Conservation (phyloP, 2,888 invertebrate genomes). For the Hirtodrosophila confusa region DNA sequence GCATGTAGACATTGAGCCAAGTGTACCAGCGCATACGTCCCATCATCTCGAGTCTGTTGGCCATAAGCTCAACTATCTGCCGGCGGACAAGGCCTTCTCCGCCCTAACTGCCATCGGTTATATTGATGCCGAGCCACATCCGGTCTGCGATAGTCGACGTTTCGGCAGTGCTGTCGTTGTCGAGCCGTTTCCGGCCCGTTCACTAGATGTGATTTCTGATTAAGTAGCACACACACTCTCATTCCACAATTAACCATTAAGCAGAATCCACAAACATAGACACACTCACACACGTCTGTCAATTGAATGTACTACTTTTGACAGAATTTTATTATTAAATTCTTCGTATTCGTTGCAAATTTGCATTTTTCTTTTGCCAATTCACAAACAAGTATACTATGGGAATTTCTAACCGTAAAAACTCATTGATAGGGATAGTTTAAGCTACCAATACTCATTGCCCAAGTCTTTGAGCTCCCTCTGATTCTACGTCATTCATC, state of each 20-base stretch:
- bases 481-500: too few species aligned
- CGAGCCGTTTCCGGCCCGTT: slow-evolving; percentile 14
- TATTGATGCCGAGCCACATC: slow-evolving; percentile 81
- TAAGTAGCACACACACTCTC: too few species aligned
- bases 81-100: slow-evolving; percentile 85
- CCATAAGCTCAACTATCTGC: slow-evolving; percentile 79
- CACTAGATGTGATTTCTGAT: too few species aligned
- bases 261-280: too few species aligned
- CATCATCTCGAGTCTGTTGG: slow-evolving; percentile 76
- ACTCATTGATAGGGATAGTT: too few species aligned
- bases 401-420: too few species aligned
- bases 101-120: slow-evolving; percentile 86
- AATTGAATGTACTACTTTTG: too few species aligned
- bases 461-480: too few species aligned
- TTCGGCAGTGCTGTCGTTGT: slow-evolving; percentile 83
- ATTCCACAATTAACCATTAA: too few species aligned
- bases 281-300: too few species aligned
- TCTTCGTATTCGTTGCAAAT: background rate
- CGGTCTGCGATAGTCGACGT: slow-evolving; percentile 84
- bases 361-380: background rate
- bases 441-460: too few species aligned
- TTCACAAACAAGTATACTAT: too few species aligned
- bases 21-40: slow-evolving; percentile 85
- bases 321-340: slow-evolving; percentile 18
- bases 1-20: slow-evolving; percentile 88